phyloP scores from a whole-genome alignment of 2,113 vertebrate genomes.

The Naja naja region DNA sequence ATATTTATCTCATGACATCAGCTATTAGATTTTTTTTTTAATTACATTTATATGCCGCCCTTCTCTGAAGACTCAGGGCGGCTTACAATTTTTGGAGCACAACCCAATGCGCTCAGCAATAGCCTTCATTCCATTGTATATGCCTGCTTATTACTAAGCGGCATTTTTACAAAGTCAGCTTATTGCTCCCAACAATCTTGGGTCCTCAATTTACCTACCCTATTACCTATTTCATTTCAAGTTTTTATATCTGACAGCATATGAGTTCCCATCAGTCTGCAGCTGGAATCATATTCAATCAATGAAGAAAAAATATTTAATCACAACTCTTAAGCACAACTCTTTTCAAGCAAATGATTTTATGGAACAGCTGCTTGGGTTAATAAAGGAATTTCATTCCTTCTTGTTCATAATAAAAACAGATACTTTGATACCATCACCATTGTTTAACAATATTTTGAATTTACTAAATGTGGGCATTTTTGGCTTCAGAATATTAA shows the following conservation, averaged over 20 bases:
- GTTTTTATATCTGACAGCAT: neutral
- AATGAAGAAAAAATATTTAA: neutral
- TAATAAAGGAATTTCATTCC: neutral
- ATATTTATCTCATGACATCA: neutral
- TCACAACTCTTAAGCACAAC: neutral
- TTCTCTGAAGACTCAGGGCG: no score
- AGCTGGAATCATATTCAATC: neutral
- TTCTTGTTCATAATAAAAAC: neutral
- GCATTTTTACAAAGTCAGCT: no score
- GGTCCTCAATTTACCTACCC: no score
- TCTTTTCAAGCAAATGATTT: neutral
- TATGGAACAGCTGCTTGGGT: neutral
- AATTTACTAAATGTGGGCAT: neutral
- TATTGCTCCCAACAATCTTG: no score
- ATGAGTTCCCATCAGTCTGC: neutral
- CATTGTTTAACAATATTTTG: neutral
- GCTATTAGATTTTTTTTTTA: no score
- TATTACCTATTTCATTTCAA: neutral
- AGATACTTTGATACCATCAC: neutral
- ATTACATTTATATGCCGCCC: no score
- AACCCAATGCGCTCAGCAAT: no score
- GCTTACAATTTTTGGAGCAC: no score
- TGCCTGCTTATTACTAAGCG: no score
- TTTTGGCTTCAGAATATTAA: neutral
- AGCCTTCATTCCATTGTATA: no score